These are phyloP conservation scores for Gallinago jamesoni DNA, from an alignment of 2,113 vertebrate genomes.

Conservation along the genomic window DNA sequence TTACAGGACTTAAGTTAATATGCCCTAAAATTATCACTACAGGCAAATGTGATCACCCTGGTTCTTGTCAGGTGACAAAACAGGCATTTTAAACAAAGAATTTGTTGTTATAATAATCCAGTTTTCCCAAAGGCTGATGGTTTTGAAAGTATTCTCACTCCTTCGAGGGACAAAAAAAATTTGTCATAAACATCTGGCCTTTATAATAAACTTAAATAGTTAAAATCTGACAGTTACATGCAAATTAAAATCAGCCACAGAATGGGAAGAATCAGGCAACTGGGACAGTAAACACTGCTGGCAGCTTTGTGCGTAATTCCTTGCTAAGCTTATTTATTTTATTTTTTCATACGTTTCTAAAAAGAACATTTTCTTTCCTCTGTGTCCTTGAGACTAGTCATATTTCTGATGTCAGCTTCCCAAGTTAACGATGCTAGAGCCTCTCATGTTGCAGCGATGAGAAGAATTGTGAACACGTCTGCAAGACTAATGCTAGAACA, in stretches of 20 bases:
- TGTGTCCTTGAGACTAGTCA: background rate
- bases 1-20: background rate
- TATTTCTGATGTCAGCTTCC: background rate
- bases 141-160: background rate
- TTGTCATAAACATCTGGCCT: background rate
- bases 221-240: conserved; percentile 11
- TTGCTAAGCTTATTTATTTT: background rate
- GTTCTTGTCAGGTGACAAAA: background rate
- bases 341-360: background rate
- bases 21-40: background rate
- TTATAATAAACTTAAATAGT: conserved; percentile 17
- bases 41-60: background rate
- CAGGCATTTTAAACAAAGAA: background rate
- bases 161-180: background rate
- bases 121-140: background rate
- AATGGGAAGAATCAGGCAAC: background rate
- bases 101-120: background rate
- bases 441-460: background rate
- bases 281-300: background rate
- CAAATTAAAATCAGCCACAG: conserved; percentile 12
- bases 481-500: background rate
- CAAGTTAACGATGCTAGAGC: background rate
- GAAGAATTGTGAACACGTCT: background rate
- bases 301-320: background rate
- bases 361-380: background rate